Base-by-base conservation (phyloP, 2,797 vertebrate species). In the Gadopsis bispinosus region DNA sequence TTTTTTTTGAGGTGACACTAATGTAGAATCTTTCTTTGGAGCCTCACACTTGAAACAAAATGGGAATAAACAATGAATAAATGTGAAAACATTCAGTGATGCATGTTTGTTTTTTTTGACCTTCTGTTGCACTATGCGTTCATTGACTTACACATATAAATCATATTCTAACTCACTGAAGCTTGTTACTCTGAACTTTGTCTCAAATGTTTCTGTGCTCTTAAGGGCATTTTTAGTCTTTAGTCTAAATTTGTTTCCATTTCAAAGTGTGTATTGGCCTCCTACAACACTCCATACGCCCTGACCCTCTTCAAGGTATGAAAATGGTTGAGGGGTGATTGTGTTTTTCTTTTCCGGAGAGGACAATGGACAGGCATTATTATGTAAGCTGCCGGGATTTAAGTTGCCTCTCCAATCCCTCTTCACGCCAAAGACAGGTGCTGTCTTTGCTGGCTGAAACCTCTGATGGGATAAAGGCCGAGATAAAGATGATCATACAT, bases 351-450 rank as follows among this genome's bases (percentile, higher is more conserved):
- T 77, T 73, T 84, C 35, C 86, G 62, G 75, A 76, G 60, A 63
- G 69, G 55, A 82, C 75, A 85, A 86, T 82, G 22, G 35, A 19
- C 77, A 14, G 77, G 71, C 74, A 20, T 85, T 88, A 47, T 58
- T 88, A 47, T 58, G 26, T 80, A 62, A 83, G 37, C 60, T 62
- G 74, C n/a, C 55, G 62, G 66, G 45, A 51, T 69, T 83, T 83
- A n/a, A 6, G 45, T 73, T 58, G 74, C 79, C 81, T 58, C 73
- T 64, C 78, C 63, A 78, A 86, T 91, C 87, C 78, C 76, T 67
- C 66, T 50, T 77, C 80, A 66, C 75, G 79, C 77, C 65, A 54
- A 41, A 66, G 87, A 94, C 92, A 93, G 93, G 89, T 94, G 93
- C 77, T 22, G 77, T 29, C 60, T 14, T 55, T 48, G 70, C 58